These are phyloP conservation scores for Cheilosia variabilis DNA, from an alignment of 2,888 invertebrate species.

Conservation along the genomic window DNA sequence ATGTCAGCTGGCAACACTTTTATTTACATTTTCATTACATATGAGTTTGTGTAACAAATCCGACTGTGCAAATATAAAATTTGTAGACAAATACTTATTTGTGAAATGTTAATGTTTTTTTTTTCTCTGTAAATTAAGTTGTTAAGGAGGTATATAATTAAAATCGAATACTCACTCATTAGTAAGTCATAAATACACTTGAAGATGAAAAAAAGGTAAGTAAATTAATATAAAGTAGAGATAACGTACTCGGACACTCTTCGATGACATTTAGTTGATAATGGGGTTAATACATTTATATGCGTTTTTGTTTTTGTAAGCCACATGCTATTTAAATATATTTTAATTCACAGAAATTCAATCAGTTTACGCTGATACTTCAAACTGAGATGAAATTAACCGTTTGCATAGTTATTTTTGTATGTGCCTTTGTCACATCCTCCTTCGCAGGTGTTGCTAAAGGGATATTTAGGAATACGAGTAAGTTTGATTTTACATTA, in stretches of 20 bases:
- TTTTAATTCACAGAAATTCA: not conserved
- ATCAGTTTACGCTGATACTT: not conserved
- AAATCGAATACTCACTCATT: too few species aligned
- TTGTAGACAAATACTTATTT: too few species aligned
- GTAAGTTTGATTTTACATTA: not conserved
- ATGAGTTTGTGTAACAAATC: too few species aligned
- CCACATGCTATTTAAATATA: not conserved
- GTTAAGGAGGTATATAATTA: too few species aligned
- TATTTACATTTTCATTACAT: too few species aligned
- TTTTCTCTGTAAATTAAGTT: too few species aligned
- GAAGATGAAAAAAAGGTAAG: too few species aligned
- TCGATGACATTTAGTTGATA: not conserved
- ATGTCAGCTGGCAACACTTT: too few species aligned
- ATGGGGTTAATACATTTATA: not conserved
- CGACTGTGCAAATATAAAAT: too few species aligned
- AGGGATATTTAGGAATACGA: not conserved
- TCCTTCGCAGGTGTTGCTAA: not conserved
- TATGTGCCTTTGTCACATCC: not conserved
- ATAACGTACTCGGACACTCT: not conserved
- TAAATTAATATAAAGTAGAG: not conserved
- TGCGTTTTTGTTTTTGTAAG: not conserved
- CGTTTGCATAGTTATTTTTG: not conserved
- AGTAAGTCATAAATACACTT: too few species aligned
- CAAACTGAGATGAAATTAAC: not conserved
- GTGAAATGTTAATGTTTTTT: too few species aligned